These are phyloP conservation scores for Etheostoma cragini DNA, from an alignment of 2,113 vertebrate species.

Conservation along the genomic window DNA sequence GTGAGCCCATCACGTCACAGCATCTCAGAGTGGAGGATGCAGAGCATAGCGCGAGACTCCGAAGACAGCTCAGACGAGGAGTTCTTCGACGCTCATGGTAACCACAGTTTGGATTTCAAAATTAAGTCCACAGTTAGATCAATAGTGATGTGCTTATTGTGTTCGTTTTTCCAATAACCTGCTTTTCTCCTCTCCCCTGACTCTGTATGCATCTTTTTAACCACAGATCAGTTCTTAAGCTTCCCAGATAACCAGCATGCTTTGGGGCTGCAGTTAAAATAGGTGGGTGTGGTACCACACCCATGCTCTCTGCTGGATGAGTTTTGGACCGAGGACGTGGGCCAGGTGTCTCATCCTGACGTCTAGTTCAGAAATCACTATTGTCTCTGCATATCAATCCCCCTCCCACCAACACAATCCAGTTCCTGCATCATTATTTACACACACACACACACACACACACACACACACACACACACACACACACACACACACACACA, in stretches of 20 bases:
- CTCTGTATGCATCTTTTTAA: constrained; percentile 76
- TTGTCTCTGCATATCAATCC: constrained; percentile 8
- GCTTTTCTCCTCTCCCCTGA: constrained; percentile 40
- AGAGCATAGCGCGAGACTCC: constrained; percentile 95
- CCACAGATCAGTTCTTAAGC: constrained; percentile 82
- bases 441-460: neutral
- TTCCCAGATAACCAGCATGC: constrained; percentile 82
- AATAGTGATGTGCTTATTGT: neutral
- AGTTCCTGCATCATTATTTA: neutral
- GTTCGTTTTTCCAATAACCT: constrained; percentile 17
- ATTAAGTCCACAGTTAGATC: constrained; percentile 1
- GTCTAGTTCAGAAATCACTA: constrained; percentile 51
- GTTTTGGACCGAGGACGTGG: constrained; percentile 33
- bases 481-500: too few species aligned
- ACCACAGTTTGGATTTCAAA: constrained; percentile 1
- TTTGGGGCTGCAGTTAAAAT: constrained; percentile 80
- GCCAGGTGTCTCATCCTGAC: constrained; percentile 44
- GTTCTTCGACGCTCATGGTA: constrained; percentile 98
- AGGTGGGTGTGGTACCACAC: constrained; percentile 54
- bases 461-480: neutral
- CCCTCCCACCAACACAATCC: constrained; percentile 12
- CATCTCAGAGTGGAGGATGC: constrained; percentile 97
- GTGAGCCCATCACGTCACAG: constrained; percentile 94
- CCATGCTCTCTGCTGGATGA: constrained; percentile 40
- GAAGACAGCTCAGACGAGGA: constrained; percentile 96